Evolutionary conservation across 2,113 vertebrate genomes (phyloP), one percentile per base, ranked within the genome.

Genomic region (Paedocypris sp.): DNA sequence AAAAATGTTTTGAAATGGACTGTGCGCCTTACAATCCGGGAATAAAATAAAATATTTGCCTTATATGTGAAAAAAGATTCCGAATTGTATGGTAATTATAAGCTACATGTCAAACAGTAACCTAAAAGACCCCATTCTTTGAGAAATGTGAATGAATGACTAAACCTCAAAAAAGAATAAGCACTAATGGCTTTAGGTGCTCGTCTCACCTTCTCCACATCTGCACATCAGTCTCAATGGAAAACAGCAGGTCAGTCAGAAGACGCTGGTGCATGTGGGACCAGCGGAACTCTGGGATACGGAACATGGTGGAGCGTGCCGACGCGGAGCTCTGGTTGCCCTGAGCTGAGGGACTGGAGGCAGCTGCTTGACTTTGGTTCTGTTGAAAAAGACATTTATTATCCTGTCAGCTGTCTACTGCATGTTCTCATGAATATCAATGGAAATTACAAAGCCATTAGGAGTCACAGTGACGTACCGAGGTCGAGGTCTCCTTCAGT

Each of bases 191-290:
- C 28, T 29, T 8, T 6, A 8, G 3, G 11, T 9, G 5, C 10
- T 25, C 4, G 9, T 8, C 50, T 69, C 73, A 99, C 95, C 95
- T 98, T 80, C 93, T 89, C 95, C 95, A 99, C 90, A 96, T 94
- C 72, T 99, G 95, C 68, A 99, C 85, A 29, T 99, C 95, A 5
- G 95, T 97, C 79, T 99, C 95, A 22, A 99, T 91, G 18, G 95
- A 92, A 78, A 99, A 99, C 1, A 99, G 87, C 11, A 99, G 75
- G 79, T 99, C 95, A 4, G 91, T 94, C 49, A 99, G 91, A 75
- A 99, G 86, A 57, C 94, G 91, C 23, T 97, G 95, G 66, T 99
- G 95, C 92, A 97, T 94, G 49, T 84, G 81, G 4, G 95, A 99
- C 95, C 95, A 99, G 62, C 62, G 86, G 74, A 97, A 99, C 66